Percentiles rank a stretch among this genome's conserved stretches.
phyloP scores from a whole-genome alignment of 2,797 vertebrate genomes.

The Poecilia picta region DNA sequence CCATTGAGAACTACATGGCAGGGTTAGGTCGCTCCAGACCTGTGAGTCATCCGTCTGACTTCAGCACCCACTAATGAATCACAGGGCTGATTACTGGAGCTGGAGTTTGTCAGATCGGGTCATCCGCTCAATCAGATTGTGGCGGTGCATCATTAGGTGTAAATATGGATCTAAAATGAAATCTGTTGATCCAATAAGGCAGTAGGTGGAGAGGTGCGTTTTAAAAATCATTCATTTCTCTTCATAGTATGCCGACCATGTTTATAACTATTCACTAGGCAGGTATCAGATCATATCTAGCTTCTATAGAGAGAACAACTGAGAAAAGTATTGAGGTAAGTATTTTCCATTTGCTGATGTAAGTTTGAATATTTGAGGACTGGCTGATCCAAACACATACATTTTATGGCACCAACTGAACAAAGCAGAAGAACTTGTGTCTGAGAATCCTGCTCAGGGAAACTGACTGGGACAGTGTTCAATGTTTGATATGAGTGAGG shows the following conservation, averaged over 20 bases:
- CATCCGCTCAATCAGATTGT: slow-evolving; percentile 11
- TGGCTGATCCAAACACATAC: neutral
- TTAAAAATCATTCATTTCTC: neutral
- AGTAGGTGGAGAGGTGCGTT: neutral
- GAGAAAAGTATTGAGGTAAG: neutral
- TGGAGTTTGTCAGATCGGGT: slow-evolving; percentile 14
- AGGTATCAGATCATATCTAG: too few relatives aligned
- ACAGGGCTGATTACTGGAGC: slow-evolving; percentile 40
- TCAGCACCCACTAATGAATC: slow-evolving; percentile 43
- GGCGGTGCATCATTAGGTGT: slow-evolving; percentile 12
- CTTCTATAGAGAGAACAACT: too few relatives aligned
- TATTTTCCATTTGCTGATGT: neutral
- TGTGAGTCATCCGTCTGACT: slow-evolving; percentile 48
- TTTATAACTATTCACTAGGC: too few relatives aligned
- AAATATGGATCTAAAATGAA: slow-evolving; percentile 11
- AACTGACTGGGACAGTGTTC: slow-evolving; percentile 26
- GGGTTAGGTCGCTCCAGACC: slow-evolving; percentile 22
- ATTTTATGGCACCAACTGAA: neutral
- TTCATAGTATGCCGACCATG: too few relatives aligned
- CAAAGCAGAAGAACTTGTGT: slow-evolving; percentile 10
- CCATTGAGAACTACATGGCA: neutral
- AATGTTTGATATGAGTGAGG: slow-evolving; percentile 40
- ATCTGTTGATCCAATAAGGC: neutral
- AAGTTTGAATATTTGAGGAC: neutral
- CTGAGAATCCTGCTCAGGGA: slow-evolving; percentile 27